Evolutionary conservation across 1,140 invertebrate genomes (phyloP), one percentile per base, ranked within the genome.

Genomic region (Battus philenor): DNA sequence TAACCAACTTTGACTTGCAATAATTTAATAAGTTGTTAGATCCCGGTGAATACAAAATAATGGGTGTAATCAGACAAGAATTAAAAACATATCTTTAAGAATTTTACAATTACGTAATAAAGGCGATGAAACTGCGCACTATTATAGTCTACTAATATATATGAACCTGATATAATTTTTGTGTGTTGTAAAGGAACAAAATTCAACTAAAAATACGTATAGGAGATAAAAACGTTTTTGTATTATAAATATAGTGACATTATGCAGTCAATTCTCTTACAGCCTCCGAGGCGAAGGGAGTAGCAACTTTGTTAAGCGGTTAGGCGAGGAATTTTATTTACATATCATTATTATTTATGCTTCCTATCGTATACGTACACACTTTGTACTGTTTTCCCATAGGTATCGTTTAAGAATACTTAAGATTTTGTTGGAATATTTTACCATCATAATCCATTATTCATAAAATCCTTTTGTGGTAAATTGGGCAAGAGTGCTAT

Each of bases 311-410:
- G 33, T 36, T 36, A 36, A 36, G 33, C 33, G 16, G 8, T 36
- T 36, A 20, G 15, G 16, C 33, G n/a, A 22, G 9, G 33, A 36
- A 36, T 36, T 36, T 20, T 36, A 36, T 36, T 36, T 20, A 20
- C 33, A 36, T 36, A 36, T 36, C 33, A 36, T 36, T 36, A 36
- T 22, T 36, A 16, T 36, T 36, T 36, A 36, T 36, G 33, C n/a
- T 20, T 33, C 33, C 9, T 20, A 36, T 36, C 15, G 9, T 16
- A 16, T 18, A 36, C 17, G 3, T 33, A 24, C 22, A 6, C 9
- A 10, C 33, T 20, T 36, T 17, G 18, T 17, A 22, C 17, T 36
- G 18, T 36, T 15, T 36, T 36, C 33, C 17, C 11, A 2, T 20
- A 17, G 33, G 33, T 36, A 20, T 36, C 33, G 33, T 36, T 17